These are phyloP conservation scores for Fratercula arctica DNA, from an alignment of 2,797 vertebrate genomes.

Conservation along the genomic window DNA sequence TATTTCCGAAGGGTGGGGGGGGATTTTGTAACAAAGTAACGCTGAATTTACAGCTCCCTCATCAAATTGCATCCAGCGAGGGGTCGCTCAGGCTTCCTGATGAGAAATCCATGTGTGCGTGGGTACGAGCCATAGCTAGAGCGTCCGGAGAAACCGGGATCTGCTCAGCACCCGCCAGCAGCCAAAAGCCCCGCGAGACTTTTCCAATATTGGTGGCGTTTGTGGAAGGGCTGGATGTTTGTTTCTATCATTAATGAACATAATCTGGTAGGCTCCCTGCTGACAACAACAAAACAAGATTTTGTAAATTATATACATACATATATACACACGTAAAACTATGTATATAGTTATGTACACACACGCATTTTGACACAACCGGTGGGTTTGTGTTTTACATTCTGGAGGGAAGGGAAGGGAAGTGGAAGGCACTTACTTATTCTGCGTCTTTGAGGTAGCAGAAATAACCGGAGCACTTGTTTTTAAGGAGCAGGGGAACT, in stretches of 20 bases:
- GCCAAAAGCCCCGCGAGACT: background rate
- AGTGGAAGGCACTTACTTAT: rapidly evolving
- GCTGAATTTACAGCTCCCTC: background rate
- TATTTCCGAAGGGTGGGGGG: background rate
- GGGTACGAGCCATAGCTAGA: too few species aligned
- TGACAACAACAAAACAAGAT: background rate
- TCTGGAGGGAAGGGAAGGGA: background rate
- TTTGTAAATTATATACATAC: background rate
- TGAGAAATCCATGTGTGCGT: background rate
- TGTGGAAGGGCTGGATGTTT: background rate
- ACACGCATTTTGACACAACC: background rate
- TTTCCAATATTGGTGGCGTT: background rate
- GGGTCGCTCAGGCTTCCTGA: background rate
- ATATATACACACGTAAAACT: background rate
- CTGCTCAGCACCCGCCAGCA: background rate
- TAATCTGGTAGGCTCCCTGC: background rate
- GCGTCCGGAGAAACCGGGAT: background rate
- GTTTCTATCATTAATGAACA: background rate
- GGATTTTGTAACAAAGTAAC: background rate
- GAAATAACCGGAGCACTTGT: rapidly evolving
- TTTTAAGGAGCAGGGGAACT: background rate
- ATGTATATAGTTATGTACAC: rapidly evolving
- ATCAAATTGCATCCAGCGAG: background rate
- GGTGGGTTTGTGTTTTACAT: rapidly evolving
- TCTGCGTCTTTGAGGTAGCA: too few species aligned